Conservation (phyloP, 1,140 invertebrate species). For the Micrasema minimum region DNA sequence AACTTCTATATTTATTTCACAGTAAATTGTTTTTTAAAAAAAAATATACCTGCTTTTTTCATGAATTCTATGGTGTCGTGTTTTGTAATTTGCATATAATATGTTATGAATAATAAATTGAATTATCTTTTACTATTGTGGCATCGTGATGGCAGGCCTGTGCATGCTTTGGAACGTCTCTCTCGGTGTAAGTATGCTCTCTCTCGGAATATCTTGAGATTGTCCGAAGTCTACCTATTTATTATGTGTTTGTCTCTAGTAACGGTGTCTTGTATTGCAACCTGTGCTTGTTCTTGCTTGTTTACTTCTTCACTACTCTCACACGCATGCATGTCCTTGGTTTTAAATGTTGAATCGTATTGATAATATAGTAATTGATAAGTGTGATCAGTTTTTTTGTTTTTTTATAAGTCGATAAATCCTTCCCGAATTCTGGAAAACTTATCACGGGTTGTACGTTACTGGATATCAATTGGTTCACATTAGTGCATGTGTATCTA, state of each 20-base stretch:
- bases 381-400: too few relatives aligned
- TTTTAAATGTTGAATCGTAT: too few relatives aligned
- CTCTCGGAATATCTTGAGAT: conserved; percentile 10
- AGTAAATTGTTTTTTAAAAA: too few relatives aligned
- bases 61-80: background rate
- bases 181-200: conserved; percentile 84
- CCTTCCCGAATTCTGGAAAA: too few relatives aligned
- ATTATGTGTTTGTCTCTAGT: background rate
- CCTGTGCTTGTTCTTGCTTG: conserved; percentile 11
- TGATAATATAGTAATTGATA: background rate
- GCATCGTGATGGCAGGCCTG: conserved; percentile 70
- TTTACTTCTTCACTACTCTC: background rate
- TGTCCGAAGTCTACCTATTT: conserved; percentile 30
- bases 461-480: too few relatives aligned
- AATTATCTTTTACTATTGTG: conserved; percentile 46
- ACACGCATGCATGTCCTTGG: too few relatives aligned
- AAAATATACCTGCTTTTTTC: background rate
- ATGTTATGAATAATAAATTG: conserved; percentile 10
- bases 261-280: background rate
- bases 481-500: too few relatives aligned
- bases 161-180: conserved; percentile 87
- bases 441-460: too few relatives aligned
- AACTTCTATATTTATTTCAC: conserved; percentile 2
- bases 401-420: too few relatives aligned
- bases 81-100: conserved; percentile 2